These are phyloP conservation scores for Hirtodrosophila confusa DNA, from an alignment of 2,888 invertebrate genomes.

Conservation along the genomic window DNA sequence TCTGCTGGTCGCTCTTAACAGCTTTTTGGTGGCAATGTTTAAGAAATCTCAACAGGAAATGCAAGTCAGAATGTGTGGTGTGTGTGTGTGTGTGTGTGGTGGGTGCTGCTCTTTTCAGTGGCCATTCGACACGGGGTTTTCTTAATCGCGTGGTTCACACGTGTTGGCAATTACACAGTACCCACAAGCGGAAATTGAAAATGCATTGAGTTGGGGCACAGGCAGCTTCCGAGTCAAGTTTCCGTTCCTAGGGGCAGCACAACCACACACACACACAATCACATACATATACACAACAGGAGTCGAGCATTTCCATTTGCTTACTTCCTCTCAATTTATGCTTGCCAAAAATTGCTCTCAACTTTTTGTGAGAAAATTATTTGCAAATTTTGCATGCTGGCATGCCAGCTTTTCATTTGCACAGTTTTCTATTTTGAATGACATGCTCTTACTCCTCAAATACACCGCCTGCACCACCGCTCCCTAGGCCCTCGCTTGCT, in stretches of 20 bases:
- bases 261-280: slow-evolving; percentile 1
- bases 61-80: slow-evolving; percentile 1
- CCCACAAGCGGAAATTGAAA: slow-evolving; percentile 60
- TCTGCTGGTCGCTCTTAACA: slow-evolving; percentile 21
- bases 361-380: slow-evolving; percentile 32
- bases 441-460: background rate
- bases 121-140: slow-evolving; percentile 3
- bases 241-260: slow-evolving; percentile 35
- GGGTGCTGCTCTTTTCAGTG: background rate
- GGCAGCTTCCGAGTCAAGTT: slow-evolving; percentile 54
- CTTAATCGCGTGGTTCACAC: slow-evolving; percentile 34
- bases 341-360: slow-evolving; percentile 4
- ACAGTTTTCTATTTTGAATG: slow-evolving; percentile 35
- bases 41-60: slow-evolving; percentile 41
- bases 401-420: slow-evolving; percentile 51
- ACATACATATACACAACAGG: background rate
- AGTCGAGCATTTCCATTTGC: background rate
- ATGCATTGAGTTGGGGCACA: slow-evolving; percentile 53
- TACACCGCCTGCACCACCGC: too few species aligned
- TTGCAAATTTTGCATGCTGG: slow-evolving; percentile 41
- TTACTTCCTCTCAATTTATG: background rate
- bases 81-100: background rate
- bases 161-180: slow-evolving; percentile 58
- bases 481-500: background rate
- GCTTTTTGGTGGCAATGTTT: slow-evolving; percentile 16